Percentiles rank a stretch among this genome's conserved stretches.
phyloP scores from a whole-genome alignment of 2,797 vertebrate genomes.

The Spondyliosoma cantharus region DNA sequence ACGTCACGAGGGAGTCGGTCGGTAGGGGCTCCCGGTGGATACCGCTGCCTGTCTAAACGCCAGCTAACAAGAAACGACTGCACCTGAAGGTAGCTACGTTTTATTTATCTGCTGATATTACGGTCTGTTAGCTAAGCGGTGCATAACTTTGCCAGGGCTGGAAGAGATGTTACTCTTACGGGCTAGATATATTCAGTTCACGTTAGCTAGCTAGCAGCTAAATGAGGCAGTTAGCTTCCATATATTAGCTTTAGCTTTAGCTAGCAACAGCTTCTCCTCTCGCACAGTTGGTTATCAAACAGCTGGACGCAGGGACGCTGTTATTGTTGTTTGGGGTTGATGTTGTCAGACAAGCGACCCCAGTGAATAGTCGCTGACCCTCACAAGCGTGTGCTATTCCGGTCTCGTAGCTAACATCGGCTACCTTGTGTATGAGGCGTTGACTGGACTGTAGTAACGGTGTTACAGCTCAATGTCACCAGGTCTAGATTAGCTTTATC shows the following conservation, averaged over 20 bases:
- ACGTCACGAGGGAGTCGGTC: slow-evolving; percentile 56
- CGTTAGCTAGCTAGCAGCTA: slow-evolving; percentile 57
- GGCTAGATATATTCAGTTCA: slow-evolving; percentile 15
- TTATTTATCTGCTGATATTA: background rate
- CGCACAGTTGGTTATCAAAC: background rate
- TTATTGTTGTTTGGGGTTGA: background rate
- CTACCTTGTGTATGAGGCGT: slow-evolving; percentile 52
- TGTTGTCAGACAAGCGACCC: background rate
- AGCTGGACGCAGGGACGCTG: background rate
- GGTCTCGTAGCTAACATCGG: slow-evolving; percentile 34
- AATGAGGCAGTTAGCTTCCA: slow-evolving; percentile 18
- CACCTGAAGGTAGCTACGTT: slow-evolving; percentile 64
- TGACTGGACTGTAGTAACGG: slow-evolving; percentile 27
- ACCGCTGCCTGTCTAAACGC: slow-evolving; percentile 41
- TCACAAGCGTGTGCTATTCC: background rate
- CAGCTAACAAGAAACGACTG: slow-evolving; percentile 50
- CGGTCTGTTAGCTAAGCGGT: background rate
- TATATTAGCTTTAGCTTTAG: slow-evolving; percentile 66
- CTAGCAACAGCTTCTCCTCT: slow-evolving; percentile 33
- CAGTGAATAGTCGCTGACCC: background rate
- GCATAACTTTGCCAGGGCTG: accelerated
- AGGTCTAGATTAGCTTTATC: slow-evolving; percentile 28
- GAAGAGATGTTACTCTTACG: background rate
- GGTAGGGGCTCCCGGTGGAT: slow-evolving; percentile 42
- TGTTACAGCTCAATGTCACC: slow-evolving; percentile 54